phyloP scores from a whole-genome alignment of 2,113 vertebrate species.

The Cairina moschata region DNA sequence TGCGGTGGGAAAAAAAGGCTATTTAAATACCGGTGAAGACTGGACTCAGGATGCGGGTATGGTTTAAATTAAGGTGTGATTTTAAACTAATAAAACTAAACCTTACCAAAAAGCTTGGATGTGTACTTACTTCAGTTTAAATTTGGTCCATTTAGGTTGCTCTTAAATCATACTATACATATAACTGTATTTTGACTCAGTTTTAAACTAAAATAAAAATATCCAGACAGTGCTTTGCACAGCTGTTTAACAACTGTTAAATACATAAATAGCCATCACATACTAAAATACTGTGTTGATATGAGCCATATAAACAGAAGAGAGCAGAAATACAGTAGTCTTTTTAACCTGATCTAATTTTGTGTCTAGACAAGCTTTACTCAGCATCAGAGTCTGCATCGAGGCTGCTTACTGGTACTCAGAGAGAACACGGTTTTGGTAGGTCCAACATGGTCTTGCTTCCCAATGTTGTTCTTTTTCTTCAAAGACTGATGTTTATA shows the following conservation, averaged over 20 bases:
- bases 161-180: constrained; percentile 4
- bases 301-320: constrained; percentile 46
- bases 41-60: not conserved
- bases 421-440: not conserved
- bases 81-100: constrained; percentile 31
- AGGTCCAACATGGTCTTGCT: not conserved
- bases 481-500: not conserved
- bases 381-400: not conserved
- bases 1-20: not conserved
- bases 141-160: not conserved
- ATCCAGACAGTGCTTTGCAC: constrained; percentile 40
- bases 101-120: not conserved
- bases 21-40: not conserved
- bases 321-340: constrained; percentile 38
- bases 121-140: constrained; percentile 3
- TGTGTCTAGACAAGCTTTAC: constrained; percentile 41
- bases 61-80: constrained; percentile 38
- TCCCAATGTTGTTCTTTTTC: not conserved
- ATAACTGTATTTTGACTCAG: constrained; percentile 25
- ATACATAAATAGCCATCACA: constrained; percentile 46
- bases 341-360: constrained; percentile 19
- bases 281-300: constrained; percentile 56
- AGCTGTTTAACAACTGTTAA: constrained; percentile 51
- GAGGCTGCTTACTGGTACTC: not conserved
- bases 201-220: constrained; percentile 59